Base-by-base conservation (phyloP, 64 coral and sea anemone species). In the Montipora capricornis region DNA sequence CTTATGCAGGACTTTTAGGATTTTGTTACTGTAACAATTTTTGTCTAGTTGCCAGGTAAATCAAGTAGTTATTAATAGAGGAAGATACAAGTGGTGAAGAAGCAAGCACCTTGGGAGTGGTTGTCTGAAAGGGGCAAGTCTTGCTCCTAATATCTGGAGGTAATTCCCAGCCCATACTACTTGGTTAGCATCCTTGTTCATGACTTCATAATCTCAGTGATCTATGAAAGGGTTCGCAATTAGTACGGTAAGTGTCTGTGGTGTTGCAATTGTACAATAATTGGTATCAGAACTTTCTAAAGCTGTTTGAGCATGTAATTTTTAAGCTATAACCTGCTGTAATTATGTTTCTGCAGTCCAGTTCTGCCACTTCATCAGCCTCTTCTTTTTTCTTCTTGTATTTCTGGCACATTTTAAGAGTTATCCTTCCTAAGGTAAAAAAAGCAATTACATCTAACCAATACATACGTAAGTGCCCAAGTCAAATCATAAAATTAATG, bases 321-420 rank as follows among this genome's bases (percentile, higher is more conserved):
- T 55, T 7, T 55, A 17, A 71, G 49, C 74, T 47, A 29, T 29
- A 24, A 96, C 95, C 88, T 47, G 78, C 8, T 60, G 81, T 87
- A 44, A 98, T 95, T 12, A 98, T 98, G 45, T 98, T 98, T 47
- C 74, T 93, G 4, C 91, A 90, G 51, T 98, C 97, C 26, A 98
- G 89, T 49, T 91, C 94, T 60, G 97, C 97, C n/a, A 98, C 24
- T 55, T 98, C 97, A n/a, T 88, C 91, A 16, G 94, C 91, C 67
- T 98, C 94, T 73, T 98, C 97, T 73, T 83, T 88, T 5, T 77
- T 79, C 52, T 57, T 73, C 80, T 85, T 89, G 60, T 81, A 92
- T 87, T 95, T 94, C 73, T 95, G 93, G 74, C 97, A 98, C 76
- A 95, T 98, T 73, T 87, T 82, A 57, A 98, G 83, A 45, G 97